These are phyloP conservation scores for Gymnarchus niloticus DNA, from an alignment of 2,113 vertebrate species.

Conservation along the genomic window DNA sequence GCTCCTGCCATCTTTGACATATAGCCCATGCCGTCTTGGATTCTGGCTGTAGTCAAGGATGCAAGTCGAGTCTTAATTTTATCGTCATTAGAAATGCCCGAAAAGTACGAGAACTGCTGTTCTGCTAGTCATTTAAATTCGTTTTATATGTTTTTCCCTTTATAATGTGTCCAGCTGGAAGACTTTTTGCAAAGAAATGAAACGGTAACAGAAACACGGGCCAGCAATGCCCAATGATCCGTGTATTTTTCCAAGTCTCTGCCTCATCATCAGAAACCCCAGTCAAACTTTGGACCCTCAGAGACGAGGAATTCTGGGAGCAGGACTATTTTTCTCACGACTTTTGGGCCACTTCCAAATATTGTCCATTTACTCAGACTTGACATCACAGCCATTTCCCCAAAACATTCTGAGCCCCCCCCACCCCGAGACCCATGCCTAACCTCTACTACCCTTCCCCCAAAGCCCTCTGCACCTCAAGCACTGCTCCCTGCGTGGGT, in stretches of 20 bases:
- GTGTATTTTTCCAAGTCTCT: neutral
- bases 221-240: neutral
- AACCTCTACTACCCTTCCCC: neutral
- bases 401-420: neutral
- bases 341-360: constrained; percentile 32
- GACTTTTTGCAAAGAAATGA: neutral
- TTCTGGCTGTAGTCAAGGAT: neutral
- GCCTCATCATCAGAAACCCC: constrained; percentile 2
- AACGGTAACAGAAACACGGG: neutral
- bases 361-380: constrained; percentile 28
- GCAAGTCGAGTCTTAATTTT: neutral
- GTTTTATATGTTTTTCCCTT: neutral
- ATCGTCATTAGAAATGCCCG: neutral
- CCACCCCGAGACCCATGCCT: neutral
- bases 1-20: neutral
- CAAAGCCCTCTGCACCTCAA: neutral
- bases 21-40: neutral
- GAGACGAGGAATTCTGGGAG: constrained; percentile 26
- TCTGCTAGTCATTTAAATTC: neutral
- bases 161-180: neutral
- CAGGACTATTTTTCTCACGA: constrained; percentile 7
- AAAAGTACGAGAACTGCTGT: neutral
- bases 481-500: neutral
- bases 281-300: constrained; percentile 5
- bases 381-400: constrained; percentile 21